Evolutionary conservation across 1,140 invertebrate species (phyloP).

Genomic region (Lutraria rhynchaena): DNA sequence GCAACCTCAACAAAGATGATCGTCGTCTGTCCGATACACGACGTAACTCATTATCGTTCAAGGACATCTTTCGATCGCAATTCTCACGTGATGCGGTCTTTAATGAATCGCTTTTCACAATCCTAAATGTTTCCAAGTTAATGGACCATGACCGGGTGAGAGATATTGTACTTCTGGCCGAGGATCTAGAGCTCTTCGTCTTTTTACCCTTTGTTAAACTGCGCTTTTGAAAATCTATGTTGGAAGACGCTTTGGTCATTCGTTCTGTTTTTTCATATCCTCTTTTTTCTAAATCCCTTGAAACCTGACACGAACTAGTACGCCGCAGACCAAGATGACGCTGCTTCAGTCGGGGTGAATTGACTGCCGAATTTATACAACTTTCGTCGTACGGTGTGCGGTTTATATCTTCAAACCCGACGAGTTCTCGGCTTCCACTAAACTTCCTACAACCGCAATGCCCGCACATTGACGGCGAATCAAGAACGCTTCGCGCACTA

Average conservation of each 20-base stretch:
- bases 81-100: background rate
- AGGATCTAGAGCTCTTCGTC: background rate
- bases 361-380: background rate
- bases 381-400: background rate
- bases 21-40: conserved; percentile 7
- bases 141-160: conserved; percentile 42
- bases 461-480: conserved; percentile 23
- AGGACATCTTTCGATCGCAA: conserved; percentile 16
- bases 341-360: background rate
- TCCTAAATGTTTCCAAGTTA: conserved; percentile 16
- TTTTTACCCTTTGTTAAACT: background rate
- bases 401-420: background rate
- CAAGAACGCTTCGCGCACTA: conserved; percentile 25
- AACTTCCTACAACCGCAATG: conserved; percentile 25
- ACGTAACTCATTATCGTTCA: conserved; percentile 45
- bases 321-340: conserved; percentile 1
- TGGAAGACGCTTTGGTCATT: conserved; percentile 24
- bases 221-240: conserved; percentile 23
- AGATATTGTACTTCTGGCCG: conserved; percentile 16
- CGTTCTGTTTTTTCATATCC: background rate
- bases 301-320: background rate
- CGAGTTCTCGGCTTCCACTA: conserved; percentile 29
- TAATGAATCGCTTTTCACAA: conserved; percentile 13
- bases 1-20: conserved; percentile 24
- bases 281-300: background rate